Evolutionary conservation across 1,140 invertebrate genomes (phyloP), one percentile per base, ranked within the genome.

Genomic region (Pentalonia nigronervosa): DNA sequence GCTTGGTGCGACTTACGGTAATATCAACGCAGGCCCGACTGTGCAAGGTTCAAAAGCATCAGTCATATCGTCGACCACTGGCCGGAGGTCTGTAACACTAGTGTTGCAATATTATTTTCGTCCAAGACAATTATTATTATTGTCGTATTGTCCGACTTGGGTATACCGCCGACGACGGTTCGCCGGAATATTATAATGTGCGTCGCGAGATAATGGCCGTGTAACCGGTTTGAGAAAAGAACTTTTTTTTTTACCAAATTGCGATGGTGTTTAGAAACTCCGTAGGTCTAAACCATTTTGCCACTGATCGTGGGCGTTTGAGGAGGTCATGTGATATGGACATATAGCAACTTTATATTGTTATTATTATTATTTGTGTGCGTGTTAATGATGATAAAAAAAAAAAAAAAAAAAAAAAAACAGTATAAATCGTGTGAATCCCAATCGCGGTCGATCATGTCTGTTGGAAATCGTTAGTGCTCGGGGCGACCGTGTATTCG

Each of bases 301-400:
- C n/a, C 30, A 1, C 20, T 20, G 53, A 60, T 60, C 53, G 53
- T 90, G 36, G 89, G 36, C 88, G 88, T 90, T 45, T 56, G 56
- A 90, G 11, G 56, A 90, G 89, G 53, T 90, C 89, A 88, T n/a
- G 45, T 8, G 23, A 76, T 76, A 76, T n/a, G 60, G 60, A 23
- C 60, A n/a, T n/a, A 67, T 76, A 76, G 60, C n/a, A n/a, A n/a
- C n/a, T 76, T n/a, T 76, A n/a, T 76, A 34, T 30, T n/a, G 30
- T 67, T 67, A 67, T 67, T n/a, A 67, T n/a, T 11, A 2, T 60
- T 60, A 2, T 11, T n/a, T 23, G 34, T 84, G 36, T 11, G 36
- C n/a, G 25, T 87, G 25, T 7, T 11, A 45, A 30, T 20, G 45
- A 87, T 20, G 30, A 87, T 20, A 25, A 30, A n/a, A n/a, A n/a